phyloP scores from a whole-genome alignment of 2,888 invertebrate genomes.

The Bursaphelenchus okinawaensis region DNA sequence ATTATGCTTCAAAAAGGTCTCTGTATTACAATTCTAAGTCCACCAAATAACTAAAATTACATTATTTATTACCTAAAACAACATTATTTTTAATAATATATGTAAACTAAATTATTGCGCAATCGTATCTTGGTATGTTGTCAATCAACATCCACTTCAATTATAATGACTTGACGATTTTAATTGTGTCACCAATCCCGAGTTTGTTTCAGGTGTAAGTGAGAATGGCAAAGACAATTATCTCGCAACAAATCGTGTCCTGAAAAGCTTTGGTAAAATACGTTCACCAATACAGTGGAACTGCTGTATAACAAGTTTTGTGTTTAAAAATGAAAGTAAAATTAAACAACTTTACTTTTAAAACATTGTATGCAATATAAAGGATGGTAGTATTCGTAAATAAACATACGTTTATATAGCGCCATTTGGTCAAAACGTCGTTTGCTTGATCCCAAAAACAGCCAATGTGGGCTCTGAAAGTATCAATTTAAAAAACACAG shows the following conservation, averaged over 20 bases:
- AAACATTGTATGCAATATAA: too few relatives aligned
- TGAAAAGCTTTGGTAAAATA: too few relatives aligned
- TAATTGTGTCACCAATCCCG: not conserved
- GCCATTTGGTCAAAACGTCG: not conserved
- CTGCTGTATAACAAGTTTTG: too few relatives aligned
- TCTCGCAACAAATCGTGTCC: not conserved
- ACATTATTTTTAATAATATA: not conserved
- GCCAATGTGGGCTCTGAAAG: not conserved
- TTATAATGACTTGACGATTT: not conserved
- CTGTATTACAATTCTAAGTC: too few relatives aligned
- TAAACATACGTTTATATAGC: not conserved
- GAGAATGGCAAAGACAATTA: slow-evolving; percentile 1
- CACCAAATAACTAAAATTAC: too few relatives aligned
- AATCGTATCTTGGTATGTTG: not conserved
- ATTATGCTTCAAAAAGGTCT: too few relatives aligned
- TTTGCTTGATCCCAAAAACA: not conserved
- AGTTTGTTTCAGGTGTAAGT: not conserved
- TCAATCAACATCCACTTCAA: not conserved
- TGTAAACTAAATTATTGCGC: not conserved
- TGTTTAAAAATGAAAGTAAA: too few relatives aligned
- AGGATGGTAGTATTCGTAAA: not conserved
- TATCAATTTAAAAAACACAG: not conserved
- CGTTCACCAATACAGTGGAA: not conserved
- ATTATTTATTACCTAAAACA: not conserved
- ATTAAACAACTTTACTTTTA: too few relatives aligned